Evolutionary conservation across 2,797 vertebrate genomes (phyloP), one percentile per base, ranked within the genome.

Genomic region (Toxotes lorentzi): DNA sequence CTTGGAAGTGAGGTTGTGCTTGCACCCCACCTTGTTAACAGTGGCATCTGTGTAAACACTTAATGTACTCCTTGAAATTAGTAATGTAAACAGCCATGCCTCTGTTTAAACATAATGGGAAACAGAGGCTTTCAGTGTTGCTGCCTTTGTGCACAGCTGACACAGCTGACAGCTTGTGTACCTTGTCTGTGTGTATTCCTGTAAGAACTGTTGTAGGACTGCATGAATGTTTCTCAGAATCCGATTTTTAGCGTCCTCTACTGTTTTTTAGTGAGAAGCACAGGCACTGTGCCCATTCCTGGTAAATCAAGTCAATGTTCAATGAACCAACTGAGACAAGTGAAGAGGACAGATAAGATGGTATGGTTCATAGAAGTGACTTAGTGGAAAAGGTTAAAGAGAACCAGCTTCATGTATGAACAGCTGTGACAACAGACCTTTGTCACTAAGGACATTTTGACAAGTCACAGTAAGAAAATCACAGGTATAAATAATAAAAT

Each of bases 211-310:
- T 30, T 54, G 16, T 12, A 61, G 13, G 19, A 66, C 40, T 58
- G 38, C 48, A 53, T 17, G 9, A 34, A 17, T 58, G 38, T 13
- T 53, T 51, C 12, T 12, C 12, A 81, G 27, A 59, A 35, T 21
- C 3, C 66, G 61, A 57, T 70, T 61, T 69, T 72, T 43, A 86
- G 85, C 86, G 66, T 6, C 82, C 77, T 73, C 90, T 89, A 12
- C 47, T 86, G 90, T 56, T 73, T 30, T 12, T 43, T 64, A 2
- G 34, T 47, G 70, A 70, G 66, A 84, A 85, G 2, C 11, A 40
- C 81, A 76, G 11, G 24, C 14, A 11, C 5, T 11, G 6, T 35
- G 34, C 34, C 34, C 34, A 35, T 6, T 35, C 34, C 34, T 35
- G 34, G 34, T 35, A 6, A 35, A 35, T 35, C 34, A 35, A 6